These are phyloP conservation scores for Hipparchia semele DNA, from an alignment of 2,888 invertebrate species.

Conservation along the genomic window DNA sequence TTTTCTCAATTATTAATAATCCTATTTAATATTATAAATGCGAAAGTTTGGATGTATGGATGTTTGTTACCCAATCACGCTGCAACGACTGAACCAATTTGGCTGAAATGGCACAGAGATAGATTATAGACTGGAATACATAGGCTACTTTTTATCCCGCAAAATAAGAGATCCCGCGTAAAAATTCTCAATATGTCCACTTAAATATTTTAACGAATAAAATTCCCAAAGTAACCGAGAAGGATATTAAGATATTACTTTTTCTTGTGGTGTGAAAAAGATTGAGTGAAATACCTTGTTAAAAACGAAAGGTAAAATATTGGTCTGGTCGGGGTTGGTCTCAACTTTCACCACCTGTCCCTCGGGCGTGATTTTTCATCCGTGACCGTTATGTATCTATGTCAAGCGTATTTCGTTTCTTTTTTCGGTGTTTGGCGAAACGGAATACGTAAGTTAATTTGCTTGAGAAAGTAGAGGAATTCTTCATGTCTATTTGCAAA, in stretches of 20 bases:
- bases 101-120: no score
- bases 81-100: no score
- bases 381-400: constrained; percentile 33
- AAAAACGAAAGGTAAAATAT: constrained; percentile 37
- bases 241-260: constrained; percentile 2
- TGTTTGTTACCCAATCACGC: no score
- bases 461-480: constrained; percentile 6
- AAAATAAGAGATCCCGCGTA: no score
- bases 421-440: constrained; percentile 10
- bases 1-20: no score
- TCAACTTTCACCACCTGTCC: constrained; percentile 40
- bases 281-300: constrained; percentile 20
- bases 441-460: constrained; percentile 21
- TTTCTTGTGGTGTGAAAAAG: constrained; percentile 10
- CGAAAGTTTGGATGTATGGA: no score
- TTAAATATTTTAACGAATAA: no score
- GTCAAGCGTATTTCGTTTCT: constrained; percentile 21
- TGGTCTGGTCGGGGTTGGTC: constrained; percentile 32
- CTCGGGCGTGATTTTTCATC: constrained; percentile 39
- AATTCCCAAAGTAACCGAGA: neutral
- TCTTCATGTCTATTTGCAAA: neutral
- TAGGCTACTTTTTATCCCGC: no score
- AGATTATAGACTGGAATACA: no score
- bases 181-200: no score
- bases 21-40: no score